Evolutionary conservation across 2,797 vertebrate species (phyloP).

Genomic region (Xiphorhynchus erythropygius): DNA sequence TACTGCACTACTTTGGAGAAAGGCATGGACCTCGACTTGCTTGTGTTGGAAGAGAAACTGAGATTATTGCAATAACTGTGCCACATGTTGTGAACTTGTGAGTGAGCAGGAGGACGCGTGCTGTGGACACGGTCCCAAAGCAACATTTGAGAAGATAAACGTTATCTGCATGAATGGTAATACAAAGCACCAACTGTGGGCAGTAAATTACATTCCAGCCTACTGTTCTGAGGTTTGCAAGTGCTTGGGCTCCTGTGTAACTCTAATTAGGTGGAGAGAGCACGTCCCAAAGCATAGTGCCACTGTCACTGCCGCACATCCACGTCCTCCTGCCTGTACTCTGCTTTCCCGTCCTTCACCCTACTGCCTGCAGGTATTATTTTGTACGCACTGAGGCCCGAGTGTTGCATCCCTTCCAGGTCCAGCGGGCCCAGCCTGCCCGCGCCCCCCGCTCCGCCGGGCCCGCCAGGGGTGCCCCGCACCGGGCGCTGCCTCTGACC

Average conservation of each 20-base stretch:
- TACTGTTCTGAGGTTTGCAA: neutral
- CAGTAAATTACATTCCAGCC: neutral
- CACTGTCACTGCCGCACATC: neutral
- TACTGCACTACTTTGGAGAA: neutral
- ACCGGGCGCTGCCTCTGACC: neutral
- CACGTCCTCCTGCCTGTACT: neutral
- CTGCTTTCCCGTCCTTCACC: neutral
- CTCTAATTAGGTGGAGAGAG: neutral
- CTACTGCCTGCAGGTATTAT: fast-evolving
- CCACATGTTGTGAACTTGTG: neutral
- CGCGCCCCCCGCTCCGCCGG: neutral
- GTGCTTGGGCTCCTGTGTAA: neutral
- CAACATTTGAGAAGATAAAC: neutral
- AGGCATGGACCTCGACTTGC: neutral
- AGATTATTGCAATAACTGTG: neutral
- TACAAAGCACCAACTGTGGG: neutral
- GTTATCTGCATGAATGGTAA: neutral
- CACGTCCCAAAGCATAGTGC: neutral
- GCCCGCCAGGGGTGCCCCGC: neutral
- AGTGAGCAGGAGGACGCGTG: fast-evolving
- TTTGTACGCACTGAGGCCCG: fast-evolving
- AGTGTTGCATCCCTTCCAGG: neutral
- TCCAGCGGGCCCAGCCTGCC: neutral
- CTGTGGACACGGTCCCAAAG: neutral
- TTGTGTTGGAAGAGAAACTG: neutral